Conservation (phyloP, 2,797 vertebrate genomes). For the Megaceryle alcyon region DNA sequence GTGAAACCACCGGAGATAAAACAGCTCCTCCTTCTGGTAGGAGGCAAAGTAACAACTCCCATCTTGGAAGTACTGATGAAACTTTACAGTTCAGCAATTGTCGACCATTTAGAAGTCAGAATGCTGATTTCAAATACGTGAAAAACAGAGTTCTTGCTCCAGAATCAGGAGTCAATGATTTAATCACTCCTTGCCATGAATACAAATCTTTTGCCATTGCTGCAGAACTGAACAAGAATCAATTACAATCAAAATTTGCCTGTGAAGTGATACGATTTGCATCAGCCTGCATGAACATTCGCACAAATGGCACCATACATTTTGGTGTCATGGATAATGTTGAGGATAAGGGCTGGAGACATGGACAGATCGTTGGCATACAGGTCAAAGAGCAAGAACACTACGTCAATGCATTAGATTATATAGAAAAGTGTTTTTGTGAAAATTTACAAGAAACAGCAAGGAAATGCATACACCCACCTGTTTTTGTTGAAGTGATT, state of each 20-base stretch:
- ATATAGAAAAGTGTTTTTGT: constrained; percentile 80
- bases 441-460: constrained; percentile 63
- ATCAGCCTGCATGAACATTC: constrained; percentile 85
- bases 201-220: constrained; percentile 83
- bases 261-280: constrained; percentile 85
- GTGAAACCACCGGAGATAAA: not conserved
- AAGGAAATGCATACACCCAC: constrained; percentile 81
- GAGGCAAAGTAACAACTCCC: not conserved
- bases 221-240: constrained; percentile 71
- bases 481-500: constrained; percentile 85
- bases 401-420: constrained; percentile 82
- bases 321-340: constrained; percentile 86
- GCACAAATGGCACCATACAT: constrained; percentile 88
- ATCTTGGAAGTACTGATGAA: not conserved
- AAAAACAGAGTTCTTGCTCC: constrained; percentile 82
- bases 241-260: constrained; percentile 84
- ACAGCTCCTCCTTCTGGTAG: not conserved
- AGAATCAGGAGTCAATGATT: constrained; percentile 81
- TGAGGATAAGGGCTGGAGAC: constrained; percentile 70
- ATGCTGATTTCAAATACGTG: constrained; percentile 78
- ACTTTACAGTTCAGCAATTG: constrained; percentile 63
- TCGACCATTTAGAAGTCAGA: constrained; percentile 79
- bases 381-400: constrained; percentile 75
- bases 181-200: constrained; percentile 85
- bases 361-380: constrained; percentile 84